These are phyloP conservation scores for Discoglossus pictus DNA, from an alignment of 2,797 vertebrate genomes.

Conservation along the genomic window DNA sequence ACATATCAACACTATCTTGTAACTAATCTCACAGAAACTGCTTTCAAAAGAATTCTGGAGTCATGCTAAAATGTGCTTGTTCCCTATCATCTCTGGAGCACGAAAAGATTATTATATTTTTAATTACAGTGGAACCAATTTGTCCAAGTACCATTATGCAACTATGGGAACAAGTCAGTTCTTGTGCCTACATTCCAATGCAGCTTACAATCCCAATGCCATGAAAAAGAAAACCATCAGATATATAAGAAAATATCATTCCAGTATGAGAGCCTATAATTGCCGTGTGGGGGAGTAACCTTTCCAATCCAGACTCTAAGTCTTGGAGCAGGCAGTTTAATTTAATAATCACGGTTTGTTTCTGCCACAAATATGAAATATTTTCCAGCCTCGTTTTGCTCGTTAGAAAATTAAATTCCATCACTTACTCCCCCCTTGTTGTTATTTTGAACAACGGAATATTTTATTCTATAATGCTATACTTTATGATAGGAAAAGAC, in stretches of 20 bases:
- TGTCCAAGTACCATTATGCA: conserved; percentile 30
- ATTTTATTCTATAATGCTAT: too few species aligned
- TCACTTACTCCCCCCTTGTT: too few species aligned
- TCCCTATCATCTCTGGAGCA: conserved; percentile 30
- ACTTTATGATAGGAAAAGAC: too few species aligned
- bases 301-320: background rate
- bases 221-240: conserved; percentile 2
- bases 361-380: background rate
- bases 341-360: background rate
- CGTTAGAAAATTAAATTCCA: too few species aligned
- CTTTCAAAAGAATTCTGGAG: conserved; percentile 35
- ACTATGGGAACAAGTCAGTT: conserved; percentile 24
- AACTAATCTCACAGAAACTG: conserved; percentile 16
- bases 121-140: conserved; percentile 46
- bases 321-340: background rate
- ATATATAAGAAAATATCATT: conserved; percentile 5
- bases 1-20: conserved; percentile 23
- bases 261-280: background rate
- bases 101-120: conserved; percentile 30
- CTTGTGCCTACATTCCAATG: conserved; percentile 8
- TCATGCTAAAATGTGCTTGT: conserved; percentile 9
- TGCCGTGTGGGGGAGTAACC: background rate
- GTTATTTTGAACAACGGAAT: too few species aligned
- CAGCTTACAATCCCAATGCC: background rate
- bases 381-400: too few species aligned